Evolutionary conservation across 2,797 vertebrate species (phyloP), one percentile per base, ranked within the genome.

Genomic region (Leuciscus waleckii): DNA sequence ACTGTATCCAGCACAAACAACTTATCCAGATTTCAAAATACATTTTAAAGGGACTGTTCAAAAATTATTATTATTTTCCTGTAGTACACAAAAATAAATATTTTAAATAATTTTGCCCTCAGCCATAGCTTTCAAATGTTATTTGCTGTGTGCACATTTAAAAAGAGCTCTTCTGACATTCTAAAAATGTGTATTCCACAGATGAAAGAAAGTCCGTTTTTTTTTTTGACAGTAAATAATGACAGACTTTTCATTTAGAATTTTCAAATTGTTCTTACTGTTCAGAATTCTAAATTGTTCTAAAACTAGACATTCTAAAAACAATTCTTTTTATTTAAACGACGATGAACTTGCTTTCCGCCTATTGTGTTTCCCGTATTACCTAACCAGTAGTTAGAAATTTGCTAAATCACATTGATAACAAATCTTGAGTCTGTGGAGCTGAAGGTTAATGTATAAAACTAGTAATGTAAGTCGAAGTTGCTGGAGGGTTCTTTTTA

Each of bases 401-500:
- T 73, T 16, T 23, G 23, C 39, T 11, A 46, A 82, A 68, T 67
- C 51, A 76, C 16, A 77, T 23, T 26, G 46, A 39, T 67, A 54
- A 26, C 8, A 76, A 51, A 68, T 68, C 37, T 51, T 37, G 23
- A 67, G n/a, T 71, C 49, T 39, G 29, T 49, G 13, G 35, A 41
- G 49, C 21, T 71, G 5, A 26, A 29, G 39, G 56, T 85, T 61
- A 75, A 74, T 85, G 43, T 61, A 78, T 69, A 39, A 46, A 82
- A 41, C 37, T 14, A 49, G 21, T 6, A 43, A 63, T 61, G 32
- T 49, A 51, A 70, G 63, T 76, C 19, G 80, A n/a, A 54, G 32
- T 74, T 81, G 23, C 82, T 35, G 14, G n/a, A 85, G 68, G 23
- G 6, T 35, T 68, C 75, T 26, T 46, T 26, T 35, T 51, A 35